Evolutionary conservation across 1,140 invertebrate species (phyloP), one percentile per base, ranked within the genome.

Genomic region (Rhagoletis pomonella): DNA sequence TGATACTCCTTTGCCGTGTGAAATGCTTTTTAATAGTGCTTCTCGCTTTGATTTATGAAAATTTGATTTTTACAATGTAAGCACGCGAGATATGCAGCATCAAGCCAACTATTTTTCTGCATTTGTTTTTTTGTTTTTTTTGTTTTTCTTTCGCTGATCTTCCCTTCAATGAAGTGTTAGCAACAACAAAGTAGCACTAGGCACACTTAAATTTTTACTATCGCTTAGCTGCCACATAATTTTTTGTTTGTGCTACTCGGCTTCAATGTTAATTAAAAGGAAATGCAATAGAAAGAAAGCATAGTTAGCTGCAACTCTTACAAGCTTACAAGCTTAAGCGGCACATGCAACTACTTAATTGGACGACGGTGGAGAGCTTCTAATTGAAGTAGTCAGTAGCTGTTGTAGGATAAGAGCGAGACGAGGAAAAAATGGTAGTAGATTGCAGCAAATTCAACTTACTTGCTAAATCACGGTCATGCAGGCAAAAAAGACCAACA

Each of bases 1-100:
- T 62, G 60, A 14, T n/a, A 17, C n/a, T 5, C 60, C n/a, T n/a
- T 5, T 62, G 4, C 12, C 12, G 60, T 62, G 60, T 62, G 60
- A 62, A 67, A 67, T 19, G 17, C 73, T 19, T 81, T 81, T 81
- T 81, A 55, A 58, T 50, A 29, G 73, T 81, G 29, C 29, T 50
- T 55, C 47, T 9, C 9, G 73, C 73, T 81, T 29, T 81, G 73
- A 81, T 81, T 81, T 81, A 81, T 81, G 73, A 81, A 81, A 81
- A 81, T 81, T 81, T 55, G 73, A 7, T 55, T 4, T 69, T 69
- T 39, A 67, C 64, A 67, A 19, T 62, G 60, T 62, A 62, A 1
- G 12, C n/a, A 62, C 9, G 12, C 60, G 50, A 5, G 50, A 55
- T 5, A 7, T 55, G 50, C 50, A 5, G 1, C 50, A 55, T 55